Evolutionary conservation across 1,140 invertebrate genomes (phyloP), one percentile per base, ranked within the genome.

Genomic region (Drosophila truncata): DNA sequence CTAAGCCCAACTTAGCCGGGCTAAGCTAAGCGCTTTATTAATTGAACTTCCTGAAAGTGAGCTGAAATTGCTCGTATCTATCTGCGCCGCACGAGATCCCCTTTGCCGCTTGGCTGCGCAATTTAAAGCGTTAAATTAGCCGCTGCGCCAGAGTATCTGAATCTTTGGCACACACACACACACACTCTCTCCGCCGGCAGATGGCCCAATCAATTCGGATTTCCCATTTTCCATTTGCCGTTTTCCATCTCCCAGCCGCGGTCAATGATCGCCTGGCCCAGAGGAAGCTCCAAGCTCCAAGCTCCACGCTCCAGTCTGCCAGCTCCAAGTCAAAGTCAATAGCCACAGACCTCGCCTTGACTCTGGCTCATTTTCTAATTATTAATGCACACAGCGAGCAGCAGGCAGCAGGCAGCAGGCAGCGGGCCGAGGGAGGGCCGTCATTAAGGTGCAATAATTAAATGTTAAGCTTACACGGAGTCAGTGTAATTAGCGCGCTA

Each of bases 361-460:
- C 81, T 87, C 83, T 58, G 72, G 57, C 77, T 87, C 80, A 87
- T 87, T 87, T 87, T 88, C 84, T 84, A 87, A 87, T 87, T 87
- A 88, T 77, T 80, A 88, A 87, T 83, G 78, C 83, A 87, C 69
- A 81, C 58, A 71, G 18, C 20, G 11, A 64, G 55, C 52, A 62
- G 54, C 27, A 29, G 29, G 5, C 3, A 8, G 27, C 25, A 16
- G 20, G 39, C 29, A 10, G 50, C 14, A 18, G 69, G 44, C 27
- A 25, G 37, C 23, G 23, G 11, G 46, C 18, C 16, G 60, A 47
- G 37, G 31, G 37, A 39, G 55, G 71, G 65, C 75, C 84, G 70
- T 87, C 83, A 87, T 87, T 88, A 87, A 88, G 80, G 87, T 83
- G 84, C 85, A 80, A 88, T 88, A 88, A 90, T 88, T 88, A 88